Evolutionary conservation across 2,888 invertebrate genomes (phyloP).

Genomic region (Globia sparganii): DNA sequence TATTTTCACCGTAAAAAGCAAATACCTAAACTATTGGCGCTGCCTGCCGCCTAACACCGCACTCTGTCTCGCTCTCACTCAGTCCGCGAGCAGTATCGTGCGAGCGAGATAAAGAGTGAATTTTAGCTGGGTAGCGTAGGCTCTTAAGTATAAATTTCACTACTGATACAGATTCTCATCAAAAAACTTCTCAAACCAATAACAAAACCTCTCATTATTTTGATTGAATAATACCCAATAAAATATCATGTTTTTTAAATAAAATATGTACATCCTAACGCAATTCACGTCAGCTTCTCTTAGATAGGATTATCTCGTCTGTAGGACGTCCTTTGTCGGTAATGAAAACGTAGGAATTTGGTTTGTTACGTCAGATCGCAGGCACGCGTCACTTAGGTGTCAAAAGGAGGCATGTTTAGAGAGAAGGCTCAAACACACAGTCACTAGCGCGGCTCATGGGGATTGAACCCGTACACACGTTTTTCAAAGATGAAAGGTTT

Average conservation of each 20-base stretch:
- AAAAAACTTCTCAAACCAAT: background rate
- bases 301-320: background rate
- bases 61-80: no score
- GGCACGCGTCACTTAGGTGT: background rate
- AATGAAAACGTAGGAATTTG: background rate
- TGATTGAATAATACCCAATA: no score
- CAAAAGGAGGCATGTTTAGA: background rate
- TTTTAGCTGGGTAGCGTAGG: no score
- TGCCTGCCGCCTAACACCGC: no score
- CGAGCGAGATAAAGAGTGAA: no score
- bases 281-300: background rate
- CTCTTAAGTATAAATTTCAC: no score
- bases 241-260: background rate
- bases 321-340: background rate
- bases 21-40: no score
- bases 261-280: constrained; percentile 4
- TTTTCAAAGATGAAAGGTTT: constrained; percentile 14
- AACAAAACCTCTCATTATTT: background rate
- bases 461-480: constrained; percentile 6
- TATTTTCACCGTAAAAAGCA: no score
- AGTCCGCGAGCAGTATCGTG: no score
- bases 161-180: background rate
- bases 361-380: background rate
- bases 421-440: constrained; percentile 7
- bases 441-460: constrained; percentile 1